A percentile compares a stretch with the other conserved stretches of the same genome.
Conservation (phyloP, 2,113 vertebrate species). For the Sphyrna mokarran region DNA sequence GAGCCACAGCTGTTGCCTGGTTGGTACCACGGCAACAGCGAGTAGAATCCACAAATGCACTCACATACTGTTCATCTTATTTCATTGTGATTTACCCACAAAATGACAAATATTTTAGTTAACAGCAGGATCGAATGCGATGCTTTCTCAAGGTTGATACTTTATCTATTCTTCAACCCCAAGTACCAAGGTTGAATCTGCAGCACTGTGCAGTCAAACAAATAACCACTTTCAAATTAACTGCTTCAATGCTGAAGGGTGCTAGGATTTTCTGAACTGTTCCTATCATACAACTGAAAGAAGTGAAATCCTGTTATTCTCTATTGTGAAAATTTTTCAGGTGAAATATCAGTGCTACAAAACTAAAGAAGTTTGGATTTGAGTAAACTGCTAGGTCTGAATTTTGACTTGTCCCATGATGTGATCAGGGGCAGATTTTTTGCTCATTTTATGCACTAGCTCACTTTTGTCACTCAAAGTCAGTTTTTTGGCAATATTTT, state of each 20-base stretch:
- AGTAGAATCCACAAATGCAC: not conserved
- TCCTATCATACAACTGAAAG: not conserved
- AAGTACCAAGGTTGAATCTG: not conserved
- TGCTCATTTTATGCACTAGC: not conserved
- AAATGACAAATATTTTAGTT: slow-evolving; percentile 2
- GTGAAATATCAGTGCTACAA: not conserved
- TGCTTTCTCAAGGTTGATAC: not conserved
- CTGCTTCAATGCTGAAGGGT: not conserved
- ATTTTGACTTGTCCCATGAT: not conserved
- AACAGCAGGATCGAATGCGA: not conserved
- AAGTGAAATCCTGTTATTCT: not conserved
- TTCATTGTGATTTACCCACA: not conserved
- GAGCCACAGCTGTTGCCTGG: not conserved
- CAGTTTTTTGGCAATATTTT: not conserved
- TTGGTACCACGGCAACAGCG: not conserved
- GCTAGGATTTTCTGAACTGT: not conserved
- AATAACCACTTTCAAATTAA: not conserved
- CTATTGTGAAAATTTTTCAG: not conserved
- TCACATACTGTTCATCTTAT: not conserved
- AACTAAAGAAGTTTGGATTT: not conserved
- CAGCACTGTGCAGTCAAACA: too few relatives aligned
- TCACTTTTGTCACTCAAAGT: not conserved
- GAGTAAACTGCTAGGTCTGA: not conserved
- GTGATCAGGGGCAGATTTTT: not conserved
- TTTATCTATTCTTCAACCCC: not conserved